Base-by-base conservation (phyloP, 1,140 invertebrate genomes). In the Daktulosphaira vitifoliae region DNA sequence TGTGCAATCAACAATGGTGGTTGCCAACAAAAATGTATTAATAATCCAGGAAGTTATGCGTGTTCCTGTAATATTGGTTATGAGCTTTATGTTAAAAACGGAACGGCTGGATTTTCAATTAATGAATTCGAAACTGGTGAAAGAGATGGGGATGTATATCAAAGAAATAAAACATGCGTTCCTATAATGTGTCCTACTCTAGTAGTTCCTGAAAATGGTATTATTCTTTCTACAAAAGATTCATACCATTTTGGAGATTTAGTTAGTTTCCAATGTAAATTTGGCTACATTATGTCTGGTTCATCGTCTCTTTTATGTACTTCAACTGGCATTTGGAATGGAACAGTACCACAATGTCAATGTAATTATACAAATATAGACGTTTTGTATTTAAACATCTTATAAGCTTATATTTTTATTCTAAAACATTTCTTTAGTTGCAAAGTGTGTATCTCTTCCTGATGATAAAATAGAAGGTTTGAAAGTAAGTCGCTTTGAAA, bases 131-230 rank as follows among this genome's bases (percentile, higher is more conserved):
- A 98, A 80, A 86, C 83, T 66, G 96, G 96, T 7, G 77, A 85
- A 68, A 78, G 88, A 68, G 88, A 93, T 72, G 89, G 90, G 3
- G 94, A 98, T 75, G 80, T 84, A 2, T 91, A 89, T 74, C 86
- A 93, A 73, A 81, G 89, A 67, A 97, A 97, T 73, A 96, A 97
- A 78, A 95, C 92, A 16, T 96, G 92, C 76, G 92, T 97, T 33
- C 88, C 89, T 0, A 80, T 93, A 2, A 91, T 92, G 86, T 98
- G 94, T 72, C 87, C 92, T 9, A 72, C 76, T 3, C 72, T 97
- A 18, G 73, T 76, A n/a, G 77, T 85, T 0, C 93, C 92, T 1
- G 88, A 91, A 73, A 96, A 98, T 77, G 94, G 93, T 48, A 81
- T 89, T 69, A 76, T 97, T 38, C 74, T 98, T 15, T 85, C 90